A percentile compares a stretch with the other conserved stretches of the same genome.
Conservation (phyloP, 2,113 vertebrate species). For the Eurystomus gularis region DNA sequence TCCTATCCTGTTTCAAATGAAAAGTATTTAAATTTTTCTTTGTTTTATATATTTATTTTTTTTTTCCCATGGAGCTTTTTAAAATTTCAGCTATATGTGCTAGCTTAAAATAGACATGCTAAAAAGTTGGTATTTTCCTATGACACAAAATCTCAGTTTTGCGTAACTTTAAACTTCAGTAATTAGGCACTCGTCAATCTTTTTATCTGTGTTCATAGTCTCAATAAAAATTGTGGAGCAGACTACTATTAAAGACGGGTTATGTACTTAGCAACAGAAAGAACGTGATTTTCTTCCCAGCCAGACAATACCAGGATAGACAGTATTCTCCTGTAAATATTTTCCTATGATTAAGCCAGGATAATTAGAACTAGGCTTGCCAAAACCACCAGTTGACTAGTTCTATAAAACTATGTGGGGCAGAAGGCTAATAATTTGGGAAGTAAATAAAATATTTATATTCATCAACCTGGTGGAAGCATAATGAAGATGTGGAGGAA, state of each 20-base stretch:
- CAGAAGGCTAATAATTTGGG: not conserved
- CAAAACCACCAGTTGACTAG: not conserved
- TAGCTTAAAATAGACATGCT: not conserved
- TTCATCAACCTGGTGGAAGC: not conserved
- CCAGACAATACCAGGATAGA: not conserved
- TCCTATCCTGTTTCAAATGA: not conserved
- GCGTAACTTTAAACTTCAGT: not conserved
- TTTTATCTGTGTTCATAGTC: not conserved
- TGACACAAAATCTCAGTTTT: not conserved
- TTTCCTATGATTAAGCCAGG: not conserved
- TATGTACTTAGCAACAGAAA: not conserved
- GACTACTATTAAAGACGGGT: not conserved
- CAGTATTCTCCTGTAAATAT: not conserved
- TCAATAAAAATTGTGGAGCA: not conserved
- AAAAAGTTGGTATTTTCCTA: not conserved
- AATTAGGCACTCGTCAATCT: not conserved
- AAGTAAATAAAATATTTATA: not conserved
- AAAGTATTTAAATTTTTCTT: not conserved
- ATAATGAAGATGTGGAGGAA: not conserved
- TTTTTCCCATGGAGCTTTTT: not conserved
- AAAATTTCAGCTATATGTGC: not conserved
- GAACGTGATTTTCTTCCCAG: not conserved
- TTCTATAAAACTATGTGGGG: not conserved
- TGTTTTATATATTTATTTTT: not conserved
- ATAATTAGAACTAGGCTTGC: not conserved